Percentiles rank a stretch among this genome's conserved stretches.
Evolutionary conservation across 2,113 vertebrate genomes (phyloP).

Genomic region (Leucoraja erinaceus): DNA sequence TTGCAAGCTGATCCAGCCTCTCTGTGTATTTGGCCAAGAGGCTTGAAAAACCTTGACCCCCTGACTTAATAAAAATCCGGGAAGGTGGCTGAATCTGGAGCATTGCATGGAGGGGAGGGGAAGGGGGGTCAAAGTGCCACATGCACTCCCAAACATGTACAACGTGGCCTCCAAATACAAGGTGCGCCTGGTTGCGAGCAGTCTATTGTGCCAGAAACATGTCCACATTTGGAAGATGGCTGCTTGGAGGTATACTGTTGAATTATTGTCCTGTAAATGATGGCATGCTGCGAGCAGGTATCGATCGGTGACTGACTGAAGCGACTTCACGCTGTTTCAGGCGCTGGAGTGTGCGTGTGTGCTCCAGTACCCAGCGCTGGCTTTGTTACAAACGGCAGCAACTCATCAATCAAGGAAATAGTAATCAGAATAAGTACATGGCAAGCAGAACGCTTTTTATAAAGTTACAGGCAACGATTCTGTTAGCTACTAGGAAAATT

Average conservation of each 20-base stretch:
- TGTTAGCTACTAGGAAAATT: constrained; percentile 57
- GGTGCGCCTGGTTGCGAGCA: constrained; percentile 31
- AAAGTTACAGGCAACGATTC: constrained; percentile 55
- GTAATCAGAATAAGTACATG: constrained; percentile 58
- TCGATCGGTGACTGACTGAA: constrained; percentile 94
- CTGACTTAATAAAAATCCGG: constrained; percentile 36
- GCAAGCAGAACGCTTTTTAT: constrained; percentile 57
- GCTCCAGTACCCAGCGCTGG: constrained; percentile 46
- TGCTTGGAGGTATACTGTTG: constrained; percentile 90
- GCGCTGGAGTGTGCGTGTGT: neutral
- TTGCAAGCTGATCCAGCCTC: constrained; percentile 47
- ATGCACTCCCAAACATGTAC: neutral
- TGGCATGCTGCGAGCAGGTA: constrained; percentile 80
- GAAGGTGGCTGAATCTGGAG: constrained; percentile 19
- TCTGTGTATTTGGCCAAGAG: neutral
- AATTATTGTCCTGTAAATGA: constrained; percentile 98
- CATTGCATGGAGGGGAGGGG: neutral
- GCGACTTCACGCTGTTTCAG: constrained; percentile 61
- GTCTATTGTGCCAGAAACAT: constrained; percentile 63
- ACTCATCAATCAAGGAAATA: constrained; percentile 64
- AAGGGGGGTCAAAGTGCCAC: neutral
- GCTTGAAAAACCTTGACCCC: neutral
- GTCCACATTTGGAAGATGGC: constrained; percentile 70
- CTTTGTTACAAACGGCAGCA: constrained; percentile 64
- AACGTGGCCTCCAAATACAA: no score